Conservation (phyloP, 2,797 vertebrate genomes). For the Adelosebastes latens region DNA sequence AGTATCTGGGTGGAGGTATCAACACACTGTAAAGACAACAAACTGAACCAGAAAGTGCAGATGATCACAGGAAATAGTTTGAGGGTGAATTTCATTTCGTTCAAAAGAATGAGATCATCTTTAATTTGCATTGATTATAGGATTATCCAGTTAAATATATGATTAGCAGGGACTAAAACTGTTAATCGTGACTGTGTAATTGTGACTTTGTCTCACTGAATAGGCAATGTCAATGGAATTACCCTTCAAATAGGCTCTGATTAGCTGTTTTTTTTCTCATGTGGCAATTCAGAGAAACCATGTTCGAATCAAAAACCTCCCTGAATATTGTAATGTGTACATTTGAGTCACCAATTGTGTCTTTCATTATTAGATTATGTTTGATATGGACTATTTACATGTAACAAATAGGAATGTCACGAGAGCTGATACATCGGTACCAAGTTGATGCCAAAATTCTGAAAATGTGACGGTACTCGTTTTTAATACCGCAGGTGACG, state of each 20-base stretch:
- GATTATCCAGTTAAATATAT: not conserved
- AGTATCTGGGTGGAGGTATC: conserved; percentile 11
- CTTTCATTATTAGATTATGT: conserved; percentile 13
- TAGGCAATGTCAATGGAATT: not conserved
- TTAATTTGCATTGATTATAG: not conserved
- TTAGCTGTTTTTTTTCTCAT: not conserved
- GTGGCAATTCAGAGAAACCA: not conserved
- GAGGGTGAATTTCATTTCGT: not conserved
- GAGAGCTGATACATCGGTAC: too few relatives aligned
- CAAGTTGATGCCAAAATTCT: too few relatives aligned
- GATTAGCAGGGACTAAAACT: not conserved
- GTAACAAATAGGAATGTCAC: not conserved
- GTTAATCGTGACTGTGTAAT: not conserved
- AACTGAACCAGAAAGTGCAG: not conserved
- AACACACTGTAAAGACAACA: conserved; percentile 6
- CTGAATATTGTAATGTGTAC: not conserved
- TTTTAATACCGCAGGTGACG: too few relatives aligned
- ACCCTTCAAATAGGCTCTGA: not conserved
- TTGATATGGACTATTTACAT: conserved; percentile 10
- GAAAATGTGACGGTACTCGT: too few relatives aligned
- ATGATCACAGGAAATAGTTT: conserved; percentile 36
- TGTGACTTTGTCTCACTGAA: not conserved
- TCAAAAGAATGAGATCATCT: not conserved
- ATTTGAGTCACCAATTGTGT: not conserved
- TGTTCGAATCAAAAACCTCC: not conserved